These are phyloP conservation scores for Brachionus asplanchnoidis DNA, from an alignment of 1,140 invertebrate species.

Conservation along the genomic window DNA sequence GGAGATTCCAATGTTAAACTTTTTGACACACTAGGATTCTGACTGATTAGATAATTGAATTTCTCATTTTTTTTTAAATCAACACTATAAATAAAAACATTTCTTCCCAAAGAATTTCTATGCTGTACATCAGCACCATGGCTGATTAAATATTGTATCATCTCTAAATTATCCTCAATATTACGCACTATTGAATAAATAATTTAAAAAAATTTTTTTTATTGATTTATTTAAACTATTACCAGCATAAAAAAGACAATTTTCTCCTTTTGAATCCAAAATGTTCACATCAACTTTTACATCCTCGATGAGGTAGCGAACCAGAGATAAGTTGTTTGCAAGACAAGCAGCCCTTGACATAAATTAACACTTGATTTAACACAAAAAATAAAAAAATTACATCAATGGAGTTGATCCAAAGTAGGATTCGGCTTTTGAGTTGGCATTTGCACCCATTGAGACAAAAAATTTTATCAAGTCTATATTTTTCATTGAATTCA, in stretches of 20 bases:
- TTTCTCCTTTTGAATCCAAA: slow-evolving; percentile 4
- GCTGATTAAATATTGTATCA: background rate
- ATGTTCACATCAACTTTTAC: background rate
- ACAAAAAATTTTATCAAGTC: background rate
- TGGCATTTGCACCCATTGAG: background rate
- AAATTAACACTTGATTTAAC: background rate
- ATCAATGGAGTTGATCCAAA: slow-evolving; percentile 23
- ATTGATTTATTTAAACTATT: background rate
- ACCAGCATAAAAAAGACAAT: slow-evolving; percentile 38
- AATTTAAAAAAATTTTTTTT: background rate
- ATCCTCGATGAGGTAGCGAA: slow-evolving; percentile 8
- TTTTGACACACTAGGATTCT: background rate
- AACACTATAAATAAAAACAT: background rate
- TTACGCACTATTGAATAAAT: background rate
- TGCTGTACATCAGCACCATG: background rate
- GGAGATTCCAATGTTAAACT: background rate
- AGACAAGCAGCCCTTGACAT: slow-evolving; percentile 5
- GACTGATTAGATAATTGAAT: background rate
- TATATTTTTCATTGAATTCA: background rate
- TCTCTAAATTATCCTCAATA: background rate
- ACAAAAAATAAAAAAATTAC: background rate
- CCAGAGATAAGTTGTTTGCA: background rate
- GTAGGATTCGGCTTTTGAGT: background rate
- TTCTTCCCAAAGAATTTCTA: background rate
- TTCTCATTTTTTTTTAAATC: background rate